phyloP scores from a whole-genome alignment of 2,888 invertebrate genomes.

The Metopia argyrocephala region DNA sequence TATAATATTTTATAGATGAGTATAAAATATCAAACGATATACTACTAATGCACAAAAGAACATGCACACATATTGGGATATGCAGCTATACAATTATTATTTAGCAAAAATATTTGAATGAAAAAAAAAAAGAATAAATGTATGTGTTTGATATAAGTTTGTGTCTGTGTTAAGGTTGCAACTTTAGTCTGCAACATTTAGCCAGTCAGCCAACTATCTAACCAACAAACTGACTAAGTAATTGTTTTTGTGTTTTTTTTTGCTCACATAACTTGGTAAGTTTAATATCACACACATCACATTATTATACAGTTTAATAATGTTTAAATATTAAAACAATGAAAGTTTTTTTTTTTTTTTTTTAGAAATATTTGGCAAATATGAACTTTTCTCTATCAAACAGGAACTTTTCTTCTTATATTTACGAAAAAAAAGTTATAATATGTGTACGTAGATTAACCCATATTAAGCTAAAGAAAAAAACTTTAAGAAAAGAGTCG shows the following conservation, averaged over 20 bases:
- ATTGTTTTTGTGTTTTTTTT: slow-evolving; percentile 3
- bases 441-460: neutral
- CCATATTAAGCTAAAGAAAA: too few relatives aligned
- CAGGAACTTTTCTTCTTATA: neutral
- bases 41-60: neutral
- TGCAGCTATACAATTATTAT: neutral
- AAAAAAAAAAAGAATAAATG: neutral
- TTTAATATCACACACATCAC: slow-evolving; percentile 13
- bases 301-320: slow-evolving; percentile 48
- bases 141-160: slow-evolving; percentile 5
- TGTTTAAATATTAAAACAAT: slow-evolving; percentile 51
- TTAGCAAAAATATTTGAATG: neutral
- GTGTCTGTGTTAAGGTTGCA: slow-evolving; percentile 41
- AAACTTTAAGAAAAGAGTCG: too few relatives aligned
- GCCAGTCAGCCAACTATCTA: slow-evolving; percentile 31
- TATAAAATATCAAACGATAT: slow-evolving; percentile 9
- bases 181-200: slow-evolving; percentile 44
- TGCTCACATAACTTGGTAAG: slow-evolving; percentile 14
- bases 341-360: slow-evolving; percentile 28
- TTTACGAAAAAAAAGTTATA: neutral
- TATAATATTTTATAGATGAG: slow-evolving; percentile 44
- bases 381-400: slow-evolving; percentile 14
- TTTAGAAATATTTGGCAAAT: slow-evolving; percentile 38
- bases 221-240: slow-evolving; percentile 13
- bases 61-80: neutral